These are phyloP conservation scores for Daboia siamensis DNA, from an alignment of 2,113 vertebrate species.

Conservation along the genomic window DNA sequence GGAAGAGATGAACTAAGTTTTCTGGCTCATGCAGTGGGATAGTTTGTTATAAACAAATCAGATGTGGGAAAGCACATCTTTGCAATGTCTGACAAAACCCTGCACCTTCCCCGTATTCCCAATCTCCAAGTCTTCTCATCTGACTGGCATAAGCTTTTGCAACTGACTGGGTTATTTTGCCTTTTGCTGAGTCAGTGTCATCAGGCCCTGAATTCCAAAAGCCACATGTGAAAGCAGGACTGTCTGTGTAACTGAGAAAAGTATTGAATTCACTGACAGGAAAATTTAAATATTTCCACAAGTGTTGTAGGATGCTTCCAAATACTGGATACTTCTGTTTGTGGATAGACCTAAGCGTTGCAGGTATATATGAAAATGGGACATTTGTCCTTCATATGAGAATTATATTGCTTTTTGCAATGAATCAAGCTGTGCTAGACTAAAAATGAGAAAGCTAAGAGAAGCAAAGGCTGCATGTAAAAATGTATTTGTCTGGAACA, in stretches of 20 bases:
- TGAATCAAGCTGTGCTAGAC: too few species aligned
- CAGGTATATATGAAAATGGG: background rate
- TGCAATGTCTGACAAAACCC: background rate
- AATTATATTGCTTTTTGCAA: background rate
- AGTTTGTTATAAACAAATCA: background rate
- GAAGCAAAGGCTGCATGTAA: background rate
- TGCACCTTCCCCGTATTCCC: background rate
- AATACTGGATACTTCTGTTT: background rate
- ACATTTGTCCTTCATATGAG: background rate
- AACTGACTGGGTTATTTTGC: background rate
- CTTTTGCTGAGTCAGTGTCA: background rate
- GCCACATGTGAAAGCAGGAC: background rate
- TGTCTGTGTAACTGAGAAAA: background rate
- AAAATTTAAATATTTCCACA: background rate
- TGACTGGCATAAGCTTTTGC: background rate
- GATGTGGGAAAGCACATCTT: background rate
- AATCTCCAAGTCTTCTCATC: background rate
- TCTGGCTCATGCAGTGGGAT: background rate
- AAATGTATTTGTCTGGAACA: background rate
- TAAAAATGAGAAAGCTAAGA: background rate
- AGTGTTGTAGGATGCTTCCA: background rate
- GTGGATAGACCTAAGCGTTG: background rate
- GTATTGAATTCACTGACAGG: background rate
- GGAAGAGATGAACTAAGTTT: background rate
- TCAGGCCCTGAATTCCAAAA: background rate